These are phyloP conservation scores for Enteromius argenteus DNA, from an alignment of 2,797 vertebrate genomes.

Conservation along the genomic window DNA sequence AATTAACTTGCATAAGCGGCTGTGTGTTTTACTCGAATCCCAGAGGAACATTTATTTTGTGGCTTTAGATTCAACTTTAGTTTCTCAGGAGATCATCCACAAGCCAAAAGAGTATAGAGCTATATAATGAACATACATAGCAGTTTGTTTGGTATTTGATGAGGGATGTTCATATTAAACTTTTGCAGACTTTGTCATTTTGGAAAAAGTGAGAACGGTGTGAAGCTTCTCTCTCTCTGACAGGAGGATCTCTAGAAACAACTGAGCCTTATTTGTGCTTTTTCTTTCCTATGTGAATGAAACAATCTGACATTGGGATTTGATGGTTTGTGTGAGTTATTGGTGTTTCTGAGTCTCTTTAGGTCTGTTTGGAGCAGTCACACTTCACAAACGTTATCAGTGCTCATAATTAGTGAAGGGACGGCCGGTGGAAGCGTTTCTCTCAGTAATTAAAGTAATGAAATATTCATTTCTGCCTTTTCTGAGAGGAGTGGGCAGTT, in stretches of 20 bases:
- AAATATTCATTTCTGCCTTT: conserved; percentile 99
- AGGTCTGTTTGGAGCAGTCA: conserved; percentile 76
- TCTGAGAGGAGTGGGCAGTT: conserved; percentile 90
- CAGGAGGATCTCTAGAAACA: neutral
- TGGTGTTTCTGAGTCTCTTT: conserved; percentile 1
- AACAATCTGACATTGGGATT: neutral
- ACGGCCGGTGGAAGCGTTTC: conserved; percentile 94
- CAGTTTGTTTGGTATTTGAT: neutral
- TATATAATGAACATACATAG: neutral
- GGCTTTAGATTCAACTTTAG: neutral
- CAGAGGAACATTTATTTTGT: neutral
- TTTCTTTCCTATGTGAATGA: neutral
- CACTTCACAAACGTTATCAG: conserved; percentile 93
- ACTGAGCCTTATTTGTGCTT: neutral
- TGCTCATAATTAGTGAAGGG: conserved; percentile 84
- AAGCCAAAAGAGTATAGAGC: neutral
- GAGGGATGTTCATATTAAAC: neutral
- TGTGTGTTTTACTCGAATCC: neutral
- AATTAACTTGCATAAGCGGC: neutral
- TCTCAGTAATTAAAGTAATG: conserved; percentile 99
- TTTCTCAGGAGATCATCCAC: neutral
- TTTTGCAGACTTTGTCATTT: neutral
- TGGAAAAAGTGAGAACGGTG: neutral
- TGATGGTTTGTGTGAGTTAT: conserved; percentile 6
- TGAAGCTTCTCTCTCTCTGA: neutral